These are phyloP conservation scores for Mellilla xanthometata DNA, from an alignment of 2,888 invertebrate genomes.

Conservation along the genomic window DNA sequence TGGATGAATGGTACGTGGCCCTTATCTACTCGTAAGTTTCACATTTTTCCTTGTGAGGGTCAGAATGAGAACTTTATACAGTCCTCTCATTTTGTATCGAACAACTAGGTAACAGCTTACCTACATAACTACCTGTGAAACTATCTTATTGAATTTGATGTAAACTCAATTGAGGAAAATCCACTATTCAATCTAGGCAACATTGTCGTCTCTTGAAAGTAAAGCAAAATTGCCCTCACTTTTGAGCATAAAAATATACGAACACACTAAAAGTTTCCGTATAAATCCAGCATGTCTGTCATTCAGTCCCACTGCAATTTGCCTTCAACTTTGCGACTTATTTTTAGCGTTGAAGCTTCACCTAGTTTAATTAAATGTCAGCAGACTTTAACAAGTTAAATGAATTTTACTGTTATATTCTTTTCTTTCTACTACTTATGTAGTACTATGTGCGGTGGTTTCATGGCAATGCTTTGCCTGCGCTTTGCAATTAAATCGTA, in stretches of 20 bases:
- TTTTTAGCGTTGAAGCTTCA: conserved; percentile 1
- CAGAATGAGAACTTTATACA: too few species aligned
- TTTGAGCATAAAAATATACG: conserved; percentile 3
- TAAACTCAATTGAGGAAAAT: too few species aligned
- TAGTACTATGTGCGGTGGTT: background rate
- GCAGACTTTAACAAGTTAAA: conserved; percentile 8
- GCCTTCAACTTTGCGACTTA: conserved; percentile 9
- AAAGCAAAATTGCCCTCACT: background rate
- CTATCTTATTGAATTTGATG: too few species aligned
- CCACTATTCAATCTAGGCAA: too few species aligned
- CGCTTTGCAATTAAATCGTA: background rate
- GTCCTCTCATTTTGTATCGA: too few species aligned
- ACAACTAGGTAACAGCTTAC: too few species aligned
- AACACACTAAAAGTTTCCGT: conserved; percentile 3
- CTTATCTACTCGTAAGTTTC: too few species aligned
- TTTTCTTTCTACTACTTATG: background rate
- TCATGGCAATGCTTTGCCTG: background rate
- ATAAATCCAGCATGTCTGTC: conserved; percentile 5
- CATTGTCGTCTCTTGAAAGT: too few species aligned
- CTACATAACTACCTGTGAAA: too few species aligned
- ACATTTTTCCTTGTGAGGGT: too few species aligned
- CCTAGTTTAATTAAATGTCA: conserved; percentile 16
- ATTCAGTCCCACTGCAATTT: conserved; percentile 10
- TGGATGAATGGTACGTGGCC: too few species aligned
- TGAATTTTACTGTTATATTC: conserved; percentile 6